Percentiles rank a stretch among this genome's conserved stretches.
Evolutionary conservation across 2,113 vertebrate genomes (phyloP).

Genomic region (Aspiorhynchus laticeps): DNA sequence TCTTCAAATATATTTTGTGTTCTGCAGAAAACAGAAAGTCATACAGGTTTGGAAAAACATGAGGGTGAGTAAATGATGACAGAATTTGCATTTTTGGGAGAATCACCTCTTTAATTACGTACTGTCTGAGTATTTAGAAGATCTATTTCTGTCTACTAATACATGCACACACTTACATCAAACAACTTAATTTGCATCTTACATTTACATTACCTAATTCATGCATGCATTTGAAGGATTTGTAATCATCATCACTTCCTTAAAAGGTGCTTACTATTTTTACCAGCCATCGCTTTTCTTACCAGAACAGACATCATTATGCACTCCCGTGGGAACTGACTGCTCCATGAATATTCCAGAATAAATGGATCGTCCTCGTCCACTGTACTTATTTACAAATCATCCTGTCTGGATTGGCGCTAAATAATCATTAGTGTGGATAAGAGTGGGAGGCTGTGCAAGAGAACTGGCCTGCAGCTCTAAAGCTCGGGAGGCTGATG

Average conservation of each 20-base stretch:
- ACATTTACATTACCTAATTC: slow-evolving; percentile 35
- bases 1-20: background rate
- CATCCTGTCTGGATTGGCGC: slow-evolving; percentile 3
- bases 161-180: slow-evolving; percentile 14
- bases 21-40: background rate
- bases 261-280: slow-evolving; percentile 26
- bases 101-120: background rate
- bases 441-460: background rate
- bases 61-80: background rate
- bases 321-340: background rate
- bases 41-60: background rate
- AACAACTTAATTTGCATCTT: slow-evolving; percentile 40
- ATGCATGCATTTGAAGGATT: slow-evolving; percentile 6
- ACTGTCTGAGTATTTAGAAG: slow-evolving; percentile 6
- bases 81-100: background rate
- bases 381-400: slow-evolving; percentile 29
- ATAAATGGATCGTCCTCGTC: slow-evolving; percentile 5
- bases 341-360: slow-evolving; percentile 35
- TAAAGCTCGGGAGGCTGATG: slow-evolving; percentile 16
- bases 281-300: background rate
- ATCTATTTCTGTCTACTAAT: slow-evolving; percentile 40
- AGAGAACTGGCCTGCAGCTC: slow-evolving; percentile 5
- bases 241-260: slow-evolving; percentile 28
- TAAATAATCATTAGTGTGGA: slow-evolving; percentile 18
- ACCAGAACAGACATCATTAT: slow-evolving; percentile 23